Evolutionary conservation across 2,113 vertebrate species (phyloP), one percentile per base, ranked within the genome.

Genomic region (Cyphomyrus discorhynchus): DNA sequence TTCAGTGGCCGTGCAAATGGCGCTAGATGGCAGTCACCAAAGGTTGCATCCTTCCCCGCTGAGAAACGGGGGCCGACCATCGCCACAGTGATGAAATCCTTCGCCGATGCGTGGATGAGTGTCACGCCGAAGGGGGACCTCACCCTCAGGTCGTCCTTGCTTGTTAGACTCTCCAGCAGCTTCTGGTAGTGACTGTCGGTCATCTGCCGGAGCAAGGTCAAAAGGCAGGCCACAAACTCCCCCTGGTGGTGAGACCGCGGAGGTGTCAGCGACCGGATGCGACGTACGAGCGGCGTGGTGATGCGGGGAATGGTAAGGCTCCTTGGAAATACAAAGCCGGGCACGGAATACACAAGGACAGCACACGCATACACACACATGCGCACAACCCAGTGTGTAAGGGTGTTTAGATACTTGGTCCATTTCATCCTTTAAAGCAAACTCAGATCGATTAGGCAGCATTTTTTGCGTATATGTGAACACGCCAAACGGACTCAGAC

Each of bases 131-230:
- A 31, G 62, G 52, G 21, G 35, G n/a, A 31, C 42, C 42, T 83
- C 49, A 98, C 97, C 93, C 97, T 96, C 90, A 98, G 95, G 82
- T 98, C 97, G n/a, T 99, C 98, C 93, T 98, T 99, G 92, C 95
- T 97, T 93, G 42, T 96, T 95, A 99, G 99, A 70, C 97, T 97
- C 90, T 99, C 97, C 89, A 99, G 97, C 91, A 99, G 97, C 92
- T 99, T 97, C 91, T 98, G 97, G 92, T 98, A 99, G 94, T 99
- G 98, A 91, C 96, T 96, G 92, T 99, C 98, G 53, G 97, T 99
- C 98, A 99, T 99, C 93, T 99, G 98, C 91, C 97, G 95, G 91
- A 99, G 94, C 0, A 99, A 94, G 21, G 98, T 98, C 92, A 99
- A 90, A 49, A 99, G 95, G 94, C 98, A 99, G 0, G 98, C 97